Evolutionary conservation across 2,797 vertebrate genomes (phyloP).

Genomic region (Macropodus opercularis): DNA sequence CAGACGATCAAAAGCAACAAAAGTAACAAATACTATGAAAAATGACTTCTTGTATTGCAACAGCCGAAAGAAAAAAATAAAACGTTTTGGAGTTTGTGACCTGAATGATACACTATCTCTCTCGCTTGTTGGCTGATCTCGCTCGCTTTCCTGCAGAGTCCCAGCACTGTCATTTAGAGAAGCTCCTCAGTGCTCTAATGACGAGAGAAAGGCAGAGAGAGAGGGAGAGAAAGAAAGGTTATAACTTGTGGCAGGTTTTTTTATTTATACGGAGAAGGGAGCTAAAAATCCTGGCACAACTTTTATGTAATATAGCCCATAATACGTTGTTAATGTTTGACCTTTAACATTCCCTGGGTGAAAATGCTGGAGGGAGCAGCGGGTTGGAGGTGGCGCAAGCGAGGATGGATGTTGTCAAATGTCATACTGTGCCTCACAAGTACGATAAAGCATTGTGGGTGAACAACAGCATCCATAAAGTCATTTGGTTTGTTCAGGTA

Average conservation of each 20-base stretch:
- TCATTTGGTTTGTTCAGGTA: conserved; percentile 67
- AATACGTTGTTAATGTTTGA: conserved; percentile 76
- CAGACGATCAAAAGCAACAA: conserved; percentile 86
- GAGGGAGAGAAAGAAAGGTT: conserved; percentile 42
- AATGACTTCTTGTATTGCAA: conserved; percentile 84
- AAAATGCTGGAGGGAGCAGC: conserved; percentile 49
- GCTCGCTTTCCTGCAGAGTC: conserved; percentile 42
- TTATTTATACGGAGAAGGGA: conserved; percentile 55
- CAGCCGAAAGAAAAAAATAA: conserved; percentile 79
- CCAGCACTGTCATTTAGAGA: conserved; percentile 42
- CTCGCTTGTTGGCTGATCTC: conserved; percentile 56
- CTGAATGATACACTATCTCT: conserved; percentile 77
- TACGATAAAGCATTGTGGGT: conserved; percentile 63
- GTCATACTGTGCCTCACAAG: conserved; percentile 73
- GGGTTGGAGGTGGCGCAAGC: conserved; percentile 45
- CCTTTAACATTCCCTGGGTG: conserved; percentile 73
- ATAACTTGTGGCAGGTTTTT: conserved; percentile 60
- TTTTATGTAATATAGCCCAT: conserved; percentile 79
- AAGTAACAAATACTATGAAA: conserved; percentile 79
- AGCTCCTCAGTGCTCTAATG: conserved; percentile 35
- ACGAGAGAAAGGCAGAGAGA: conserved; percentile 44
- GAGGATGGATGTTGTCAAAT: conserved; percentile 65
- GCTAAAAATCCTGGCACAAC: conserved; percentile 67
- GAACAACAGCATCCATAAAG: conserved; percentile 67
- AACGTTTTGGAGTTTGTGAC: conserved; percentile 84